Base-by-base conservation (phyloP, 2,797 vertebrate genomes). In the Malurus splendens region DNA sequence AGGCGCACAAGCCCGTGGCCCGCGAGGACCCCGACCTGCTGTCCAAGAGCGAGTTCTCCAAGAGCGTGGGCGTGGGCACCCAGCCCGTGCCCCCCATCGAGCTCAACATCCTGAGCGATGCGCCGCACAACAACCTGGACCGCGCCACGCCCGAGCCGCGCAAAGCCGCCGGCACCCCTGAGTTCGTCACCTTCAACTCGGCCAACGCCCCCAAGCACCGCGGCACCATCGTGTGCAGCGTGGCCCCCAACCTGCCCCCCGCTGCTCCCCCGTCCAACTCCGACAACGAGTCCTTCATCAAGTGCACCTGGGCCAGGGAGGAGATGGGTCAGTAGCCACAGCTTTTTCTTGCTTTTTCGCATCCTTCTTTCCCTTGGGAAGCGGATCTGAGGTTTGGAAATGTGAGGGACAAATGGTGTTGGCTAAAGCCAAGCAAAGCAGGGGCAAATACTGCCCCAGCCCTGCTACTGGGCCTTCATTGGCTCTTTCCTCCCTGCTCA, bases 1-100 rank as follows among this genome's bases (percentile, higher is more conserved):
- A 98, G 94, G 97, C 97, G 13, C 98, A 98, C 96, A 98, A 98
- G 84, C 97, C 98, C 0, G 96, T 97, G 61, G 98, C 98, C 28
- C 97, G 98, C 42, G 98, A 99, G 93, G 98, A 99, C 92, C 98
- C 99, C 0, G 98, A 98, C 13, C 97, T 99, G n/a, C 98, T 98
- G 44, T 98, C 98, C 94, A 97, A 97, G 57, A 93, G 97, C 3
- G 96, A 97, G 70, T 93, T 97, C 93, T 94, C 97, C 93, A 99
- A 99, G 93, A 98, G 97, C 25, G 96, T 98, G 30, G 98, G 98
- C 14, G 96, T 97, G 5, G 97, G 97, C 67, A 95, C 95, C 27
- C 98, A 97, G 48, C 96, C 98, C 1, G 82, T 54, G 9, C 94
- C 96, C 19, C 96, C 97, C 75, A 98, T 99, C 1, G 98, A 99